These are phyloP conservation scores for Halotydeus destructor DNA, from an alignment of 1,140 invertebrate genomes.

Conservation along the genomic window DNA sequence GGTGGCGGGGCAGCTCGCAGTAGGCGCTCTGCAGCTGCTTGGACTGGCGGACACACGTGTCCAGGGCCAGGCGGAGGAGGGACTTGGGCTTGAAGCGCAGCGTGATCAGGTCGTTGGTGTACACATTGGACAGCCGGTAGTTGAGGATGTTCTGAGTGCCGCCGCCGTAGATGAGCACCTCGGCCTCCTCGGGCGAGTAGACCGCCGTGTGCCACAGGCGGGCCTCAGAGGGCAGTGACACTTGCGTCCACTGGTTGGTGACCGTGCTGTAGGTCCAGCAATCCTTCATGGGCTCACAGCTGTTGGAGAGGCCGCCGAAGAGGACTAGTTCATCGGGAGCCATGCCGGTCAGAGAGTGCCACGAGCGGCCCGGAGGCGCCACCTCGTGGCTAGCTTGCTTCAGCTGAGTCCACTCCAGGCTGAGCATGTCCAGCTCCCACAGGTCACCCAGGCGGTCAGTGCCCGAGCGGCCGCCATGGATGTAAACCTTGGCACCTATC, in stretches of 20 bases:
- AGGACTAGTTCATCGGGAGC: constrained; percentile 21
- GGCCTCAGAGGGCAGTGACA: constrained; percentile 14
- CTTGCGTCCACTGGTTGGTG: constrained; percentile 6
- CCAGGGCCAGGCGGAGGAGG: constrained; percentile 9
- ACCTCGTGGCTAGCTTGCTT: constrained; percentile 12
- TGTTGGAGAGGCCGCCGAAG: constrained; percentile 26
- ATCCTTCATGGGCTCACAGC: constrained; percentile 15
- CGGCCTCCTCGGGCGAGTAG: constrained; percentile 8
- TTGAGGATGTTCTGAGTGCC: constrained; percentile 13
- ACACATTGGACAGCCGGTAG: constrained; percentile 7
- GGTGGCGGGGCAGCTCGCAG: constrained; percentile 1
- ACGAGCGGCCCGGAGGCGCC: constrained; percentile 25
- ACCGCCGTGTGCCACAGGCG: constrained; percentile 16
- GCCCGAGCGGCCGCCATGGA: constrained; percentile 26
- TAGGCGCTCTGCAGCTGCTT: background rate
- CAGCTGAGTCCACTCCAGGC: constrained; percentile 23
- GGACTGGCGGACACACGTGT: background rate
- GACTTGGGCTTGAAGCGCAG: constrained; percentile 13
- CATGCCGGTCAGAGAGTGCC: constrained; percentile 26
- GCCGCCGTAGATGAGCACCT: constrained; percentile 16
- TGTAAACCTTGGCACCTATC: constrained; percentile 22
- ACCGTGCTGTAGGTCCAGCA: constrained; percentile 15
- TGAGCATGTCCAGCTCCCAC: constrained; percentile 25
- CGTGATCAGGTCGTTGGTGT: constrained; percentile 12
- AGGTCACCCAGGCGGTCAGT: constrained; percentile 26